Evolutionary conservation across 2,797 vertebrate species (phyloP).

Genomic region (Notolabrus celidotus): DNA sequence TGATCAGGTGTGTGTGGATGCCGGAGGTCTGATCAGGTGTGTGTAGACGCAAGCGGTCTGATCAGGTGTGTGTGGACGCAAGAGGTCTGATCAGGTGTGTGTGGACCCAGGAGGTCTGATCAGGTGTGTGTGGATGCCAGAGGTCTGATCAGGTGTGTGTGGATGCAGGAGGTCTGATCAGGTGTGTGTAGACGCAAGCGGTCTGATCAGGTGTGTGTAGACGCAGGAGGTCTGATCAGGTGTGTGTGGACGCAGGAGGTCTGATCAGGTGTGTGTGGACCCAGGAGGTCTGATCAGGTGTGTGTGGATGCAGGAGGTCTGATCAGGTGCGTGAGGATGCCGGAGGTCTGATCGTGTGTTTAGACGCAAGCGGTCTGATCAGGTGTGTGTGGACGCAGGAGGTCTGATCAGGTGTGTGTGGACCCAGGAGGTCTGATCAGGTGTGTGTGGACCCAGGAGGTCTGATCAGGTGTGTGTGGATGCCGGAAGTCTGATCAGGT

Average conservation of each 20-base stretch:
- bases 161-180: no score
- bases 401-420: slow-evolving; percentile 63
- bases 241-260: no score
- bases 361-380: no score
- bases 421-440: slow-evolving; percentile 76
- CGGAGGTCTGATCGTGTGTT: slow-evolving; percentile 67
- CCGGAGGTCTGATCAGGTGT: slow-evolving; percentile 69
- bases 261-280: slow-evolving; percentile 65
- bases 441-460: no score
- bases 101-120: no score
- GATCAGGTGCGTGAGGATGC: no score
- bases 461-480: slow-evolving; percentile 63
- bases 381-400: no score
- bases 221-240: slow-evolving; percentile 74
- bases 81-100: slow-evolving; percentile 66
- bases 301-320: no score
- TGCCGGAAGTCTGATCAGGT: slow-evolving; percentile 72
- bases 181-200: no score
- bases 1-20: slow-evolving; percentile 66
- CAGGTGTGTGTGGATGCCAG: no score
- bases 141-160: slow-evolving; percentile 63
- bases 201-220: slow-evolving; percentile 63
- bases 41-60: no score
- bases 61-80: slow-evolving; percentile 56
- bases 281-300: slow-evolving; percentile 71